Base-by-base conservation (phyloP, 2,888 invertebrate genomes). In the Scaptodrosophila latifasciaeformis region DNA sequence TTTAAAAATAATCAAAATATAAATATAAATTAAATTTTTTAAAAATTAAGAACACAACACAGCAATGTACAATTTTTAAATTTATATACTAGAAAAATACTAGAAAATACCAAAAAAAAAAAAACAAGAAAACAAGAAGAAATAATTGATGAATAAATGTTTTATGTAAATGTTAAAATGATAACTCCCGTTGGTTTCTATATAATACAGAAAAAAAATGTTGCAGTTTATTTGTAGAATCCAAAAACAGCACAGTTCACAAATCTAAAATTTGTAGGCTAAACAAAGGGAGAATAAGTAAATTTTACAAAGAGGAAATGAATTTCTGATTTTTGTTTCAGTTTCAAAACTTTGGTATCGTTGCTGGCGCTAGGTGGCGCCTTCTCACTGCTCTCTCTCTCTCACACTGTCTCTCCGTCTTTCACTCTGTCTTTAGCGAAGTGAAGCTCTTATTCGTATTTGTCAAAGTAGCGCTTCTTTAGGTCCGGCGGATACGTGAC, bases 401-500 rank as follows among this genome's bases (percentile, higher is more conserved):
- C 57, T 30, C 2, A 15, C 43, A 30, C 18, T 35, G 27, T 49
- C 52, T 31, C 31, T 30, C 21, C 35, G 2, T 3, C 10, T 21
- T 18, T 17, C 13, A 9, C 35, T 17, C n/a, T n/a, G n/a, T n/a
- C n/a, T n/a, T n/a, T n/a, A n/a, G n/a, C n/a, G n/a, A n/a, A n/a
- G n/a, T n/a, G n/a, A n/a, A n/a, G n/a, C n/a, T 10, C n/a, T 42
- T 65, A 85, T 72, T 85, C 84, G 68, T 84, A 84, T 66, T 83
- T 83, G 88, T 94, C 94, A 71, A 94, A 89, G 77, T 94, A 90
- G 65, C 94, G 89, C 78, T 94, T 90, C 86, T 95, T 94, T 62
- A 95, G 88, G 86, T 95, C 94, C 31, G 94, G 94, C 69, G 95
- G 95, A 89, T 94, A 95, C 49, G 93, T 93, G 70, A 94, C 94